Conservation (phyloP, 2,888 invertebrate genomes). For the Drosophila colorata region DNA sequence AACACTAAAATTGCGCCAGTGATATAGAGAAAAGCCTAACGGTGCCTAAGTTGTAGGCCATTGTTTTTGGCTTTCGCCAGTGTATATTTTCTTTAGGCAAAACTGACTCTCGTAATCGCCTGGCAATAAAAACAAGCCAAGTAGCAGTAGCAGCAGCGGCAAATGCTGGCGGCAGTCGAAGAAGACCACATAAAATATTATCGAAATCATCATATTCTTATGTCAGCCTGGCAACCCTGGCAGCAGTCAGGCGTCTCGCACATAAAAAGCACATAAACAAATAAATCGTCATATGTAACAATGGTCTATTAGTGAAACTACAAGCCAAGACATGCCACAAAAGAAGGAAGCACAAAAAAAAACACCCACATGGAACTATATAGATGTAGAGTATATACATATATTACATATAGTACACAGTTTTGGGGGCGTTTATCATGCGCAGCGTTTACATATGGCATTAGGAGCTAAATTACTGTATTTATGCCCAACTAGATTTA, state of each 20-base stretch:
- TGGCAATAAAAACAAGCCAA: slow-evolving; percentile 64
- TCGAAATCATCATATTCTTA: slow-evolving; percentile 64
- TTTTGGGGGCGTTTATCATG: slow-evolving; percentile 58
- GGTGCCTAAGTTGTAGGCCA: slow-evolving; percentile 32
- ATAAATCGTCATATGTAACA: slow-evolving; percentile 69
- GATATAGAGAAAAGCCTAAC: slow-evolving; percentile 29
- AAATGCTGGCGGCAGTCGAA: slow-evolving; percentile 32
- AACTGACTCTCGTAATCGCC: slow-evolving; percentile 67
- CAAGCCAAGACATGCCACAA: slow-evolving; percentile 28
- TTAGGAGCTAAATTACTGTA: slow-evolving; percentile 50
- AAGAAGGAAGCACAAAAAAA: slow-evolving; percentile 6
- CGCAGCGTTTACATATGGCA: slow-evolving; percentile 26
- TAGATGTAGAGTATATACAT: not conserved
- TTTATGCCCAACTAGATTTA: slow-evolving; percentile 25
- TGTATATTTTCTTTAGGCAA: slow-evolving; percentile 39
- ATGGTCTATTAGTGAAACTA: slow-evolving; percentile 57
- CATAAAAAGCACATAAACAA: slow-evolving; percentile 72
- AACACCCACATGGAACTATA: slow-evolving; percentile 18
- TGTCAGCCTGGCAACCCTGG: slow-evolving; percentile 40
- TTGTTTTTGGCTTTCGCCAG: slow-evolving; percentile 46
- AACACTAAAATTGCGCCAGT: slow-evolving; percentile 63
- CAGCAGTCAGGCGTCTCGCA: slow-evolving; percentile 17
- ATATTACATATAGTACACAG: slow-evolving; percentile 54
- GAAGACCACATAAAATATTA: slow-evolving; percentile 72
- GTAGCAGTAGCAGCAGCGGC: slow-evolving; percentile 7